These are phyloP conservation scores for Cheilinus undulatus DNA, from an alignment of 2,113 vertebrate species.

Conservation along the genomic window DNA sequence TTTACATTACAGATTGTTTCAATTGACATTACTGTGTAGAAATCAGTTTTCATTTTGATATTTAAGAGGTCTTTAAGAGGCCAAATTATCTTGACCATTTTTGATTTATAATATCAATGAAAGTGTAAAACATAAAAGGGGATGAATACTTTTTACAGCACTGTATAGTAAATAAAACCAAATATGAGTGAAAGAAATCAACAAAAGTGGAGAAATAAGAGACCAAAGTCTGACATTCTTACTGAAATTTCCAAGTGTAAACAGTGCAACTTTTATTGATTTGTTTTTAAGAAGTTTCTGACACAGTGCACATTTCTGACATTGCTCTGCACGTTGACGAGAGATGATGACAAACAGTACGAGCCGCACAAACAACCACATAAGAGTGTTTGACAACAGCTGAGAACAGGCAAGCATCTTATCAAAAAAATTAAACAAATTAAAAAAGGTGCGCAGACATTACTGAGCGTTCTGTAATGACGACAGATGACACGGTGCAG, in stretches of 20 bases:
- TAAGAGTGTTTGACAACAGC: constrained; percentile 14
- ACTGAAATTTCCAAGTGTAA: constrained; percentile 63
- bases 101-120: too few relatives aligned
- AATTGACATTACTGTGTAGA: too few relatives aligned
- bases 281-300: constrained; percentile 55
- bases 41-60: too few relatives aligned
- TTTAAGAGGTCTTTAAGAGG: too few relatives aligned
- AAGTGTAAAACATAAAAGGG: too few relatives aligned
- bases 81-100: too few relatives aligned
- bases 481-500: neutral
- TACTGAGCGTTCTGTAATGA: constrained; percentile 28
- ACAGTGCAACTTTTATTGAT: constrained; percentile 82
- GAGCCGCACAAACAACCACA: constrained; percentile 7
- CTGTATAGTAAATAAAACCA: too few relatives aligned
- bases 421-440: neutral
- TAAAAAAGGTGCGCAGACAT: constrained; percentile 30
- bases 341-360: constrained; percentile 16
- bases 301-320: constrained; percentile 45
- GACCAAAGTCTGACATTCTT: neutral
- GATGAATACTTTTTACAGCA: too few relatives aligned
- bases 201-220: constrained; percentile 17
- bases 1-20: too few relatives aligned
- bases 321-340: constrained; percentile 47
- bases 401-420: constrained; percentile 1
- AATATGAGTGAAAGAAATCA: neutral